Conservation (phyloP, 2,113 vertebrate species). For the Zonotrichia leucophrys region DNA sequence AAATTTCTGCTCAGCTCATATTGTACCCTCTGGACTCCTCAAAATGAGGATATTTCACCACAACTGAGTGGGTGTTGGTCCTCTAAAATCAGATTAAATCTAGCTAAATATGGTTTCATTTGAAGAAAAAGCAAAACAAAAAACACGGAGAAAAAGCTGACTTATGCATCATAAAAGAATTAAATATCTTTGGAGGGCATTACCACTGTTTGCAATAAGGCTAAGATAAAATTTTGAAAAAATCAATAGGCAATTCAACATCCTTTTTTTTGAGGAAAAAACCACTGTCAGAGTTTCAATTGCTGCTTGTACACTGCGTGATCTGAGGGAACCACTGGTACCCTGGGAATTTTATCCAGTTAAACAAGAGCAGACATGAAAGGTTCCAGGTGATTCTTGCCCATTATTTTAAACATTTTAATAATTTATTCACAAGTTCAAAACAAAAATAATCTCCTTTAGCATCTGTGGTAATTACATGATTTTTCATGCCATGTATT, state of each 20-base stretch:
- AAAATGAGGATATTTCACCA: background rate
- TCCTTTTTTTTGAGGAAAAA: background rate
- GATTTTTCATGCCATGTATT: background rate
- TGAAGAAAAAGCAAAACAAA: background rate
- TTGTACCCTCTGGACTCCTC: background rate
- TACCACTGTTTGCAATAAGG: background rate
- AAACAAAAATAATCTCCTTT: background rate
- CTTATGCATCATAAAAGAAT: background rate
- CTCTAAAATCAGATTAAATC: background rate
- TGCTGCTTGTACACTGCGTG: background rate
- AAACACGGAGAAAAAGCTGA: background rate
- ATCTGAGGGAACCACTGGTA: background rate
- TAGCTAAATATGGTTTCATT: background rate
- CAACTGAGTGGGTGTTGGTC: background rate
- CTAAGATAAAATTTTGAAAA: background rate
- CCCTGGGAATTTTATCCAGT: background rate
- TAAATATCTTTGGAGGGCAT: background rate
- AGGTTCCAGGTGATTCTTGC: background rate
- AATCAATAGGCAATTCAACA: background rate
- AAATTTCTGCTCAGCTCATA: background rate
- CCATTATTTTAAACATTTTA: background rate
- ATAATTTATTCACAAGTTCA: background rate
- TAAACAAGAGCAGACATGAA: slow-evolving; percentile 17
- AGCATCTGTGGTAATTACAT: background rate
- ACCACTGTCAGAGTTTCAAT: background rate